These are phyloP conservation scores for Brienomyrus longianalis DNA, from an alignment of 2,113 vertebrate species.

Conservation along the genomic window DNA sequence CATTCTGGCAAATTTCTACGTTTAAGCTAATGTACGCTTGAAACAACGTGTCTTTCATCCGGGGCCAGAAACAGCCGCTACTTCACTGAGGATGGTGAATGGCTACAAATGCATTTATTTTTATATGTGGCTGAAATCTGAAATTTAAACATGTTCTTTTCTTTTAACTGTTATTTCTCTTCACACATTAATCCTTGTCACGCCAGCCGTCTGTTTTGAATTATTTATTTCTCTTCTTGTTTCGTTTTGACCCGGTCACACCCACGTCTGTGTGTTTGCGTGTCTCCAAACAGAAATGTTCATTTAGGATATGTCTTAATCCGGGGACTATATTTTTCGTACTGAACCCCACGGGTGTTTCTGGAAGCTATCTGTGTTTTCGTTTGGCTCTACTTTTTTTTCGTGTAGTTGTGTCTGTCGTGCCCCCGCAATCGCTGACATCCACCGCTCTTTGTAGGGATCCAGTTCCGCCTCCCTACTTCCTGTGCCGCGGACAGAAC, in stretches of 20 bases:
- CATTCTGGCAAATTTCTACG: background rate
- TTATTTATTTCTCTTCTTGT: background rate
- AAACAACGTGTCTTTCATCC: background rate
- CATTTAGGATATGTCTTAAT: background rate
- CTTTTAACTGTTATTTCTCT: background rate
- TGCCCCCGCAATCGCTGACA: conserved; percentile 39
- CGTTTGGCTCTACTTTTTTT: background rate
- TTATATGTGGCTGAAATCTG: background rate
- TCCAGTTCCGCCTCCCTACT: conserved; percentile 65
- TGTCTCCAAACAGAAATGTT: background rate
- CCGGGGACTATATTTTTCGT: background rate
- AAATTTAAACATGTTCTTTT: background rate
- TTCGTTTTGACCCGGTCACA: background rate
- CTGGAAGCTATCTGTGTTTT: conserved; percentile 9
- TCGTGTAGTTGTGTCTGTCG: background rate
- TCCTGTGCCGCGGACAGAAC: conserved; percentile 56
- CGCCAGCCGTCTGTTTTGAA: background rate
- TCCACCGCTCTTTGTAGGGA: conserved; percentile 56
- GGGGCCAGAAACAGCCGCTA: background rate
- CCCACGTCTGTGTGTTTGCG: background rate
- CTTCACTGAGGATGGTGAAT: background rate
- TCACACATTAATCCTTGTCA: background rate
- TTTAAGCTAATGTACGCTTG: background rate
- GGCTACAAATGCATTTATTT: conserved; percentile 4
- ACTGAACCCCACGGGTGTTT: background rate